Base-by-base conservation (phyloP, 2,888 invertebrate genomes). In the Sphaeridia pumilis region DNA sequence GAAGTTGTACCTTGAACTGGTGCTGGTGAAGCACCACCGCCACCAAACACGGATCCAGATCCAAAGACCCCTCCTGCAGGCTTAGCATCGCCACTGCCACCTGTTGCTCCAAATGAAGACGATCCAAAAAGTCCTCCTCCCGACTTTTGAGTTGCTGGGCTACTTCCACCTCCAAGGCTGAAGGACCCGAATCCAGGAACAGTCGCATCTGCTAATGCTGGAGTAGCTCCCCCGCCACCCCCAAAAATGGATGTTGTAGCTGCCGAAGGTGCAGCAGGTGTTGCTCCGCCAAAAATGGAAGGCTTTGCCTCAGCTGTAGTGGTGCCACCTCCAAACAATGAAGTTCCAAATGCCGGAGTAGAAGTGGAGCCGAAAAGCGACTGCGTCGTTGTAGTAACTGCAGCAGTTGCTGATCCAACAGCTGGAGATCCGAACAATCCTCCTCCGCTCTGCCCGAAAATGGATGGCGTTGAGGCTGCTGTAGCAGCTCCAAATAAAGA, bases 401-500 rank as follows among this genome's bases (percentile, higher is more conserved):
- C 38, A 17, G 38, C 7, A 17, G 38, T 7, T 38, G 38, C 20
- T 17, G 38, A 12, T 20, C 17, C 20, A 20, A 17, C 17, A 14
- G 38, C 10, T 14, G 38, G 38, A 7, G 38, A 38, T 38, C 10
- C 17, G 4, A 17, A 12, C 20, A 38, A 38, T 14, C 17, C 7
- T 38, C 12, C 12, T 14, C 17, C 17, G 10, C 12, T 20, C 5
- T 7, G 20, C 20, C 7, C 17, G 17, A 17, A 38, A 7, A 17
- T 17, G 17, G 41, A 7, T 7, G 42, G 7, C 27, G 49, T 17
- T 3, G 26, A 42, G n/a, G 34, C 35, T 4, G 47, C 7, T 14
- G 46, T 14, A n/a, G 27, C 12, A 22, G 34, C 20, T 47, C 47
- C 47, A 35, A 47, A 47, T 35, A 47, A 28, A 10, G 46, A 27